Conservation (phyloP, 1,140 invertebrate genomes). For the Agrypnia vestita region DNA sequence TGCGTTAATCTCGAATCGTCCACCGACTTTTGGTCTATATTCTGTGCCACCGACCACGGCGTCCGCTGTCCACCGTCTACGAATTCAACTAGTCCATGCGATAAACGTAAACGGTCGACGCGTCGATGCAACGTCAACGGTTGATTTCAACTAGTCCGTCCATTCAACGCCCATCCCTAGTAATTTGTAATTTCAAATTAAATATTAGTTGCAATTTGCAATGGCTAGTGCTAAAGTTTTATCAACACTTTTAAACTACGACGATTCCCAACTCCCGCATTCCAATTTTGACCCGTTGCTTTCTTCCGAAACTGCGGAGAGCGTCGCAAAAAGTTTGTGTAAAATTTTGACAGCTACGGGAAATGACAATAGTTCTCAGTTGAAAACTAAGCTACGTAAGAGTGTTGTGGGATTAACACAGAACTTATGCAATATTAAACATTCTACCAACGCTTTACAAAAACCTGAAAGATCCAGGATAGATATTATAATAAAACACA, state of each 20-base stretch:
- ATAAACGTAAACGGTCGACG: too few relatives aligned
- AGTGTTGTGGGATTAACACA: conserved; percentile 34
- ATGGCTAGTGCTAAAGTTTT: conserved; percentile 33
- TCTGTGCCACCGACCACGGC: too few relatives aligned
- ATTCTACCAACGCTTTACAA: conserved; percentile 1
- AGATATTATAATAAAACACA: conserved; percentile 15
- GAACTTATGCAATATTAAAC: conserved; percentile 14
- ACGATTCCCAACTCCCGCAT: neutral
- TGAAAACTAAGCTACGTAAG: conserved; percentile 8
- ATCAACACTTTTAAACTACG: conserved; percentile 6
- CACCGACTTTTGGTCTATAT: too few relatives aligned
- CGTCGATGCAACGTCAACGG: too few relatives aligned
- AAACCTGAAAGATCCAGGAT: conserved; percentile 8
- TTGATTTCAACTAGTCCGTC: too few relatives aligned
- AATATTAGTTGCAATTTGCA: neutral
- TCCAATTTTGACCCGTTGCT: neutral
- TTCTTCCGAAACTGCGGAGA: conserved; percentile 19
- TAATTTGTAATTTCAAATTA: too few relatives aligned
- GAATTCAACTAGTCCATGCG: too few relatives aligned
- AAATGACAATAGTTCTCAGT: conserved; percentile 2
- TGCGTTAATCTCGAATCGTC: too few relatives aligned
- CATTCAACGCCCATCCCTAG: too few relatives aligned
- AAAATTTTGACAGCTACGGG: conserved; percentile 15
- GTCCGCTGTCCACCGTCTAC: too few relatives aligned
- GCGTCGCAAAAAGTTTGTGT: conserved; percentile 21